Percentiles rank a stretch among this genome's conserved stretches.
phyloP scores from a whole-genome alignment of 2,113 vertebrate species.

The Maylandia zebra region DNA sequence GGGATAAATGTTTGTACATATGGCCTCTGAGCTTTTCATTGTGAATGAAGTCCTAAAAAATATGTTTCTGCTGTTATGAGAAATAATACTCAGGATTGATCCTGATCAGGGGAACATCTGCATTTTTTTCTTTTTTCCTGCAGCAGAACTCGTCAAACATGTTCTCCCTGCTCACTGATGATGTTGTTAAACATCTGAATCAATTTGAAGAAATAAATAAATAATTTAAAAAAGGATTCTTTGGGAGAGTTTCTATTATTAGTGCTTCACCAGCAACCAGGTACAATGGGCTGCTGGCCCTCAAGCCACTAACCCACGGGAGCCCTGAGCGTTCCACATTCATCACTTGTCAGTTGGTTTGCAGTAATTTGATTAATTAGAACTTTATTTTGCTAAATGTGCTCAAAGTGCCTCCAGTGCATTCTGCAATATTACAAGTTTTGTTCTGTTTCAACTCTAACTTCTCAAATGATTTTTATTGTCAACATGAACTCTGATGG shows the following conservation, averaged over 20 bases:
- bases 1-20: background rate
- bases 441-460: background rate
- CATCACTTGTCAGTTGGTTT: background rate
- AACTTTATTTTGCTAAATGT: background rate
- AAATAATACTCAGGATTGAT: fast-evolving
- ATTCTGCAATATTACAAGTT: background rate
- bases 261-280: background rate
- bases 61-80: background rate
- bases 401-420: background rate
- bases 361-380: background rate
- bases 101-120: background rate
- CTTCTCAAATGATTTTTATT: background rate
- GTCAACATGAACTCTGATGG: background rate
- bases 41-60: background rate
- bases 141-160: background rate
- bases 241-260: background rate
- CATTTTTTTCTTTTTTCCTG: background rate
- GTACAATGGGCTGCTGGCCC: background rate
- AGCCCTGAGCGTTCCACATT: background rate
- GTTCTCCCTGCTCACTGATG: background rate
- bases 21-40: background rate
- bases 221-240: background rate
- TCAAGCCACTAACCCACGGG: no score
- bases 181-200: background rate
- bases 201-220: background rate